Conservation (phyloP, 92 coral and sea anemone species). For the Epizoanthus stellaris region DNA sequence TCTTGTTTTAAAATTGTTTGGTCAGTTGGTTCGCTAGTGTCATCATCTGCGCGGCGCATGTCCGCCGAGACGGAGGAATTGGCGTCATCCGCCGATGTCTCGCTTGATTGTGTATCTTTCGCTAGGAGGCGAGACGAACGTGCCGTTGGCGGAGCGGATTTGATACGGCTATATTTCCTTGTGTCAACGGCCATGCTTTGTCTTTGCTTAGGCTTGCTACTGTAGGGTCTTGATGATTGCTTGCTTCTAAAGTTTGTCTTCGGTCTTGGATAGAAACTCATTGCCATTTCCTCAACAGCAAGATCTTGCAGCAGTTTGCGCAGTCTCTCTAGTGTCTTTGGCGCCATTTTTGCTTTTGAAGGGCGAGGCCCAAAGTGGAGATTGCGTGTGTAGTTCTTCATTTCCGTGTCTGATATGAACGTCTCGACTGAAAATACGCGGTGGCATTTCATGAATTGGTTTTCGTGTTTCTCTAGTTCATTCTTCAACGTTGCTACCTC, state of each 20-base stretch:
- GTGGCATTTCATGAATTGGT: constrained; percentile 43
- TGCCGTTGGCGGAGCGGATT: constrained; percentile 27
- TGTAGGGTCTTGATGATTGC: constrained; percentile 6
- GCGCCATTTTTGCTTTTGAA: constrained; percentile 35
- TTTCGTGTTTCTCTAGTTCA: constrained; percentile 9
- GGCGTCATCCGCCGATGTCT: background rate
- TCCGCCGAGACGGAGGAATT: background rate
- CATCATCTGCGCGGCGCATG: background rate
- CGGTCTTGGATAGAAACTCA: constrained; percentile 35
- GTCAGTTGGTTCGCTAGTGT: background rate
- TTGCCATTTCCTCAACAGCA: constrained; percentile 23
- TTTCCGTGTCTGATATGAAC: constrained; percentile 30
- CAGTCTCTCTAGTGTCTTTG: constrained; percentile 20
- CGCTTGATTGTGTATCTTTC: background rate
- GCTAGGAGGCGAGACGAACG: constrained; percentile 3
- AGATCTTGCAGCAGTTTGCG: constrained; percentile 19
- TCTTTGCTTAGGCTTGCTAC: background rate
- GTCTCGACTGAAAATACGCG: constrained; percentile 41
- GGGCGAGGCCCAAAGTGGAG: constrained; percentile 29
- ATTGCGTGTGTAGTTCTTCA: constrained; percentile 18
- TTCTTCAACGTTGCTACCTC: constrained; percentile 24
- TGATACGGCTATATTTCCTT: constrained; percentile 15
- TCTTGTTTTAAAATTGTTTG: background rate
- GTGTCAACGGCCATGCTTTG: background rate
- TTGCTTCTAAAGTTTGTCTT: background rate